These are phyloP conservation scores for Heliconius nattereri DNA, from an alignment of 1,140 invertebrate genomes.

Conservation along the genomic window DNA sequence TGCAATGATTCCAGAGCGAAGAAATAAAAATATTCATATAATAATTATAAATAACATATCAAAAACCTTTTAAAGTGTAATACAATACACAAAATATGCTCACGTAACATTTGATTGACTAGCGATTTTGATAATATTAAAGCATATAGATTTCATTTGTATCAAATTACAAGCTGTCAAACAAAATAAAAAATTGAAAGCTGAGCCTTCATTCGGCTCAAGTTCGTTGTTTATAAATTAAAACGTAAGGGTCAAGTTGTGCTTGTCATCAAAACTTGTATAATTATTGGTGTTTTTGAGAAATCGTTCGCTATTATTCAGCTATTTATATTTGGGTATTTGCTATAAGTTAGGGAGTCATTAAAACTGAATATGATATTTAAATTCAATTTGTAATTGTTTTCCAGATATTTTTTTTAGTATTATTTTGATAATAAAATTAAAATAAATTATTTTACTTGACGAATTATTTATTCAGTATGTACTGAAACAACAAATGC, in stretches of 20 bases:
- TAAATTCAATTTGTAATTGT: no score
- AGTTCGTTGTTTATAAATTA: not conserved
- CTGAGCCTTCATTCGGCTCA: not conserved
- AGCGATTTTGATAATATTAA: slow-evolving; percentile 31
- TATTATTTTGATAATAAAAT: no score
- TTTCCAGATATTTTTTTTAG: no score
- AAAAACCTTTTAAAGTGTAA: not conserved
- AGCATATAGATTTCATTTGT: slow-evolving; percentile 25
- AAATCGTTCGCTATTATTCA: not conserved
- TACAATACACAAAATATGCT: slow-evolving; percentile 15
- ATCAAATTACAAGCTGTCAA: slow-evolving; percentile 30
- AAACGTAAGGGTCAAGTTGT: not conserved
- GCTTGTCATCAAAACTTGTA: not conserved
- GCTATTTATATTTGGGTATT: no score
- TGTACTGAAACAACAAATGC: no score
- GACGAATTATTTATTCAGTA: no score
- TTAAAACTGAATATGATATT: no score
- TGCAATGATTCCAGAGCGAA: no score
- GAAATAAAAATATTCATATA: no score
- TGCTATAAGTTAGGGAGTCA: no score
- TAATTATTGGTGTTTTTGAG: not conserved
- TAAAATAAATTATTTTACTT: no score
- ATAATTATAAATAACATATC: no score
- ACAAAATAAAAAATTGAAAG: slow-evolving; percentile 19
- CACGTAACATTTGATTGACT: slow-evolving; percentile 31